These are phyloP conservation scores for Melikaiella ostensackeni DNA, from an alignment of 2,888 invertebrate genomes.

Conservation along the genomic window DNA sequence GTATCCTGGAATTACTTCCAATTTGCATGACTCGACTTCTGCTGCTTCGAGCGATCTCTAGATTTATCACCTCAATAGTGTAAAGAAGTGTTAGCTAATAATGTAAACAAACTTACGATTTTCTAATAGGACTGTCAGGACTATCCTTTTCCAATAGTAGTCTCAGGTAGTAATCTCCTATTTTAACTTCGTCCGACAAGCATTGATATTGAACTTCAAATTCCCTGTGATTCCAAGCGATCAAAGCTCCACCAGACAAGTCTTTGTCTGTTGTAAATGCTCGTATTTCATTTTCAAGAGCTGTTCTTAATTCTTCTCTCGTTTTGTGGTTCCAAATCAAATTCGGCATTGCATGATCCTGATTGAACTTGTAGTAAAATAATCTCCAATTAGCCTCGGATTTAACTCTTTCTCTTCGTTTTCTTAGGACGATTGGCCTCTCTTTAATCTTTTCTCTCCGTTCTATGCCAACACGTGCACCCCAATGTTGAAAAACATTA, in stretches of 20 bases:
- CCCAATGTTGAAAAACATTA: conserved; percentile 86
- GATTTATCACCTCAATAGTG: no score
- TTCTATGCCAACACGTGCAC: conserved; percentile 81
- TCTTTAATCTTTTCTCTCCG: conserved; percentile 83
- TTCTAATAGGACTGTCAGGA: conserved; percentile 91
- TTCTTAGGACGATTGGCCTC: conserved; percentile 93
- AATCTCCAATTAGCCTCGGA: conserved; percentile 93
- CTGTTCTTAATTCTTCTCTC: conserved; percentile 94
- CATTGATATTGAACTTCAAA: conserved; percentile 97
- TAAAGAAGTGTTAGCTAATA: no score
- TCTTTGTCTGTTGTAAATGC: conserved; percentile 94
- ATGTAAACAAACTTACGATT: conserved; percentile 85
- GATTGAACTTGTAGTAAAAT: conserved; percentile 96
- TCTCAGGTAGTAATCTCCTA: conserved; percentile 98
- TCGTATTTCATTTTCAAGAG: conserved; percentile 94
- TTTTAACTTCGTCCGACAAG: conserved; percentile 96
- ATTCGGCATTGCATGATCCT: conserved; percentile 96
- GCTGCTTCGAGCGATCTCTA: no score
- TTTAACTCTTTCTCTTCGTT: conserved; percentile 92
- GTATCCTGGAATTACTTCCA: no score
- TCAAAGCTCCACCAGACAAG: conserved; percentile 86
- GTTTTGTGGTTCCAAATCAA: conserved; percentile 99
- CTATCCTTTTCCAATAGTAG: conserved; percentile 94
- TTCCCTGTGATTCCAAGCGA: conserved; percentile 99
- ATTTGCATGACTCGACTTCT: no score